Conservation (phyloP, 2,888 invertebrate genomes). For the Empis livida region DNA sequence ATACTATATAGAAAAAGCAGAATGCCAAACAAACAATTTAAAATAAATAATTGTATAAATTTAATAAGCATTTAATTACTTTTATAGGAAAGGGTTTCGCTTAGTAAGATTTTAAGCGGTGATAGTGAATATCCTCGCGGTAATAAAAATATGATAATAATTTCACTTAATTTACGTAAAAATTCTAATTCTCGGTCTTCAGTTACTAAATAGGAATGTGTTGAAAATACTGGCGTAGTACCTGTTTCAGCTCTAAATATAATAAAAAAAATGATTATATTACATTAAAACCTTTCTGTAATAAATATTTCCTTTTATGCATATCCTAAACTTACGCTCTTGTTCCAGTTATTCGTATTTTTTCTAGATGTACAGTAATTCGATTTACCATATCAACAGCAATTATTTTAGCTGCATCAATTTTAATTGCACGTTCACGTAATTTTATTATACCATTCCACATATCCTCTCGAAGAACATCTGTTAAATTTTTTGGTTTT, state of each 20-base stretch:
- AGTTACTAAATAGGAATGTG: conserved; percentile 60
- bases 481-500: conserved; percentile 49
- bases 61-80: conserved; percentile 39
- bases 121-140: conserved; percentile 69
- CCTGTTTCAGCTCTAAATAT: conserved; percentile 44
- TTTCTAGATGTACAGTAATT: conserved; percentile 74
- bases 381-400: conserved; percentile 70
- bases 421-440: conserved; percentile 55
- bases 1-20: conserved; percentile 21
- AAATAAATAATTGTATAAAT: not conserved
- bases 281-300: too few relatives aligned
- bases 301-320: conserved; percentile 4
- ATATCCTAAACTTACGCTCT: conserved; percentile 50
- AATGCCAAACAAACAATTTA: not conserved
- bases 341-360: conserved; percentile 62
- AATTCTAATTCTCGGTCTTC: conserved; percentile 67
- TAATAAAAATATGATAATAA: conserved; percentile 66
- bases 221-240: conserved; percentile 53
- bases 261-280: not conserved
- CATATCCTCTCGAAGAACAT: conserved; percentile 61
- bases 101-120: conserved; percentile 63
- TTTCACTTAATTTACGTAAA: conserved; percentile 67
- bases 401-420: conserved; percentile 71
- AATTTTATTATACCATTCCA: conserved; percentile 70
- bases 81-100: conserved; percentile 74